Base-by-base conservation (phyloP, 2,888 invertebrate genomes). In the Drosophila seclusa region DNA sequence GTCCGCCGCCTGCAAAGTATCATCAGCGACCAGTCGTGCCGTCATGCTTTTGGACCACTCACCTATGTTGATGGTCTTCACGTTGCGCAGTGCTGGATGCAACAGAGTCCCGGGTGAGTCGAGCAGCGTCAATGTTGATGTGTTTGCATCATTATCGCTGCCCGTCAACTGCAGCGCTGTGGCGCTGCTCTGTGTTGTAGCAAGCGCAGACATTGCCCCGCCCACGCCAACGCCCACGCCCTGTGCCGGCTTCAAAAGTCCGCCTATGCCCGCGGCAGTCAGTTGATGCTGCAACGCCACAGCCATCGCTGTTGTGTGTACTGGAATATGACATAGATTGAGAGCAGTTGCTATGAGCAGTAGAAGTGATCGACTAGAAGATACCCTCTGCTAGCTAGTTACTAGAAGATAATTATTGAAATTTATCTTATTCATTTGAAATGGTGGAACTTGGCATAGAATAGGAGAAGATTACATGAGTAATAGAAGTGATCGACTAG, bases 51-150 rank as follows among this genome's bases (percentile, higher is more conserved):
- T 27, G 2, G n/a, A 5, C 27, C 27, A 59, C 88, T 90, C 79
- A 93, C 93, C 93, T 80, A 93, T 92, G 79, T 93, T 92, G 89
- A 94, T 94, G 69, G 95, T 94, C 90, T 95, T 95, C 52, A 96
- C 94, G 62, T 96, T 95, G 59, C 96, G 94, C 75, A 96, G 93
- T 3, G 96, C 96, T 4, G 96, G 96, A 92, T 96, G 96, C 82
- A 95, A 93, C 79, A 94, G 94, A 38, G 92, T 86, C 34, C 92
- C 91, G 3, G 92, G 90, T 34, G 93, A 90, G 61, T 93, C 93
- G 34, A 93, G 80, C n/a, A 93, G 79, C 62, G 92, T 89, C 69
- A 93, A 80, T 49, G 93, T 90, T 55, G 93, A 91, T 73, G 91
- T 82, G 58, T 84, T 87, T n/a, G 91, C 82, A 73, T 93, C 93